Base-by-base conservation (phyloP, 2,113 vertebrate genomes). In the Tenebrosternarchus preto region DNA sequence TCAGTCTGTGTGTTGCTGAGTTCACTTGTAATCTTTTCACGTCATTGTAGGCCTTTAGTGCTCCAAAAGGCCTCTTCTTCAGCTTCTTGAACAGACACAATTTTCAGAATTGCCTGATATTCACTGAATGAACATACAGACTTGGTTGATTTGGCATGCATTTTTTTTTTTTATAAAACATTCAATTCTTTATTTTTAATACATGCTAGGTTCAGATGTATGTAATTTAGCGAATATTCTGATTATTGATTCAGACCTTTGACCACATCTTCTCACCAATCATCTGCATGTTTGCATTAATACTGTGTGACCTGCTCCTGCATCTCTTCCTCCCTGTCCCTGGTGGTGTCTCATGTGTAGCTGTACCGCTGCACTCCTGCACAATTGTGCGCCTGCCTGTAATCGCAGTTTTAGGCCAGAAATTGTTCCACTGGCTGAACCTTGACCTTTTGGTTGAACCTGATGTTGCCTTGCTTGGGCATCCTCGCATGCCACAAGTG, bases 271-370 rank as follows among this genome's bases (percentile, higher is more conserved):
- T 11, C 3, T 22, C 68, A 57, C 27, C 46, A 6, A 27, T 67
- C 61, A 59, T 53, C 11, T 68, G 78, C 78, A 74, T 67, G 71
- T 15, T 43, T 73, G 5, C 53, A n/a, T 31, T 55, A 3, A 31
- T 5, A 20, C 31, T 76, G 61, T 46, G 39, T 81, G 77, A 74
- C 71, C n/a, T 76, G 27, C 27, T 46, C 63, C 25, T 63, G 27
- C 72, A 56, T 85, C 24, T 73, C 67, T 33, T 25, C 61, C 57
- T 71, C 60, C 29, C 66, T 29, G 24, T 27, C 64, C 55, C 29
- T 71, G 66, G 59, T 78, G 61, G n/a, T n/a, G n/a, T n/a, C 80
- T 60, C 66, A 50, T 80, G 56, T 85, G 56, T 56, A 27, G 73
- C 63, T n/a, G 1, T 56, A 25, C 20, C 56, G 39, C 59, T 43